Base-by-base conservation (phyloP, 2,888 invertebrate genomes). In the Athalia rosae region DNA sequence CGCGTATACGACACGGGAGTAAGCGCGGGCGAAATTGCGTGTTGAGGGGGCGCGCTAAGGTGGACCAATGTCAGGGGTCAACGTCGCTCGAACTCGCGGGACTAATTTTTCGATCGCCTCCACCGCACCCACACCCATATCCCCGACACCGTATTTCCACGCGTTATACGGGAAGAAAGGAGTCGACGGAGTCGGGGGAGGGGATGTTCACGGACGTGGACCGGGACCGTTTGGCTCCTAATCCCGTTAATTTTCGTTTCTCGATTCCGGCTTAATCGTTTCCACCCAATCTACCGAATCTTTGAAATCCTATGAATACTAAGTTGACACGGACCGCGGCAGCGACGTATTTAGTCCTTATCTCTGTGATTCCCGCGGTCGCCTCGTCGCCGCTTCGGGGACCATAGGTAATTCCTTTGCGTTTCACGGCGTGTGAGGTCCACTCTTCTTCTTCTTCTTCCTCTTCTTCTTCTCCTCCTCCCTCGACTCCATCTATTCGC, bases 391-490 rank as follows among this genome's bases (percentile, higher is more conserved):
- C 74, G 61, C 61, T 59, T 74, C 13, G 61, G 61, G 53, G 48
- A 67, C 58, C 74, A n/a, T n/a, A 74, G 64, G 77, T 77, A 74
- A 71, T 63, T 71, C 77, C 74, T 62, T 53, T 62, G 59, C 74
- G 58, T 69, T 61, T 50, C 61, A 73, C 77, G 15, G 77, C 77
- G 77, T 77, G 77, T 77, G 77, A 77, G 77, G 77, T 77, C 77
- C 62, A 13, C 45, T 71, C 58, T 58, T 43, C 15, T 71, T 43
- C 71, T 53, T 13, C 58, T 5, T 56, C 50, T 15, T 41, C 71
- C 58, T 45, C 58, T 71, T 43, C 71, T 53, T 13, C 58, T 5
- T 56, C 50, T 15, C 41, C 71, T 58, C 45, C 58, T 71, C 43
- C 28, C 28, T 28, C 28, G 28, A 28, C 28, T 28, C 28, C 28